phyloP scores from a whole-genome alignment of 2,888 invertebrate genomes.

The Pecten maximus region DNA sequence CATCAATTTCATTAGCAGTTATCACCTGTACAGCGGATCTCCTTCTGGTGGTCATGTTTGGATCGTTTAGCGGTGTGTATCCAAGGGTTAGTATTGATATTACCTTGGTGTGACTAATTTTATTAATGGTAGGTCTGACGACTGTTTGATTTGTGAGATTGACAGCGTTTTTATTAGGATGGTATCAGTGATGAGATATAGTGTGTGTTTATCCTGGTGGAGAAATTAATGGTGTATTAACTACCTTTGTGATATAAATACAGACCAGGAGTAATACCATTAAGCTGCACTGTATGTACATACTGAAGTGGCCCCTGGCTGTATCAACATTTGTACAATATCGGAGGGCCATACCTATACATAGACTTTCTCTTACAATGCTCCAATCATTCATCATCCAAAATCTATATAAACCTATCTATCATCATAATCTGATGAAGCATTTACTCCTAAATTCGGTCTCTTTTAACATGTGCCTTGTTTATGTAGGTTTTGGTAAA shows the following conservation, averaged over 20 bases:
- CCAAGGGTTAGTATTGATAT: not conserved
- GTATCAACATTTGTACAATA: not conserved
- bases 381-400: not conserved
- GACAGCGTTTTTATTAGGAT: not conserved
- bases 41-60: not conserved
- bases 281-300: not conserved
- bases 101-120: not conserved
- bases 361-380: not conserved
- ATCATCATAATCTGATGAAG: too few species aligned
- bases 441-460: not conserved
- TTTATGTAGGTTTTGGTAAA: not conserved
- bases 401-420: not conserved
- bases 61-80: not conserved
- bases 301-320: not conserved
- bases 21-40: conserved; percentile 7
- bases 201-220: not conserved
- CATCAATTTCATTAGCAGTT: conserved; percentile 32
- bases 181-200: not conserved
- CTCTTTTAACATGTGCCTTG: not conserved
- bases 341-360: not conserved
- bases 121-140: conserved; percentile 15
- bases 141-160: conserved; percentile 20
- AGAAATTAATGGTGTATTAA: conserved; percentile 7
- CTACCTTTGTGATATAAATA: not conserved
- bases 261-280: not conserved